These are phyloP conservation scores for Smithornis capensis DNA, from an alignment of 2,113 vertebrate species.

Conservation along the genomic window DNA sequence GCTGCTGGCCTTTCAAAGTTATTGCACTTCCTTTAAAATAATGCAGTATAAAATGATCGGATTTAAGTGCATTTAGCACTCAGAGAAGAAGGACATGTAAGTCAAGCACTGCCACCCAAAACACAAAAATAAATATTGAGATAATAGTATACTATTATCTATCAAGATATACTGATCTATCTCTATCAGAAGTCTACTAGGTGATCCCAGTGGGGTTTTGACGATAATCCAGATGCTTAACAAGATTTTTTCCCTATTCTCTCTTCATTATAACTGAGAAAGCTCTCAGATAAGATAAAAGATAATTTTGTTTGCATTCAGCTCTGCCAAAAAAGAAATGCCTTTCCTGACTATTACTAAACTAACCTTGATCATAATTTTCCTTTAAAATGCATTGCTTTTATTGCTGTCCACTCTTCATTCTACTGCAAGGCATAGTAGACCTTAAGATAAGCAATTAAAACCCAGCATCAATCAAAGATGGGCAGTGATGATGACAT, in stretches of 20 bases:
- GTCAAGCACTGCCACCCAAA: neutral
- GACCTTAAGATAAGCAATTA: neutral
- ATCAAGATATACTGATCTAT: neutral
- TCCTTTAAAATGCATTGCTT: neutral
- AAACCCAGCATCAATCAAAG: neutral
- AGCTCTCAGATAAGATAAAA: neutral
- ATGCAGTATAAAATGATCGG: neutral
- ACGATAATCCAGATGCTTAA: neutral
- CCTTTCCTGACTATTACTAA: neutral
- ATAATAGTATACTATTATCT: neutral
- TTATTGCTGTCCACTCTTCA: rapidly evolving
- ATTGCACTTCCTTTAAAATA: neutral
- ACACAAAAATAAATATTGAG: neutral
- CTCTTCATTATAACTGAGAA: neutral
- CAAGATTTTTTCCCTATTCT: neutral
- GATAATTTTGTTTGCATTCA: neutral
- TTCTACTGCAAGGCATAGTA: neutral
- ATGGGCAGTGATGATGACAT: neutral
- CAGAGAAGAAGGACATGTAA: neutral
- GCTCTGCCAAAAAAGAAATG: neutral
- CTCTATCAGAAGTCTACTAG: neutral
- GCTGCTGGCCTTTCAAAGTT: neutral
- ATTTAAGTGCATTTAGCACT: neutral
- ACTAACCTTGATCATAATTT: neutral
- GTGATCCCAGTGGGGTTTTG: neutral